Conservation (phyloP, 2,113 vertebrate genomes). For the Planiliza haematocheilus region DNA sequence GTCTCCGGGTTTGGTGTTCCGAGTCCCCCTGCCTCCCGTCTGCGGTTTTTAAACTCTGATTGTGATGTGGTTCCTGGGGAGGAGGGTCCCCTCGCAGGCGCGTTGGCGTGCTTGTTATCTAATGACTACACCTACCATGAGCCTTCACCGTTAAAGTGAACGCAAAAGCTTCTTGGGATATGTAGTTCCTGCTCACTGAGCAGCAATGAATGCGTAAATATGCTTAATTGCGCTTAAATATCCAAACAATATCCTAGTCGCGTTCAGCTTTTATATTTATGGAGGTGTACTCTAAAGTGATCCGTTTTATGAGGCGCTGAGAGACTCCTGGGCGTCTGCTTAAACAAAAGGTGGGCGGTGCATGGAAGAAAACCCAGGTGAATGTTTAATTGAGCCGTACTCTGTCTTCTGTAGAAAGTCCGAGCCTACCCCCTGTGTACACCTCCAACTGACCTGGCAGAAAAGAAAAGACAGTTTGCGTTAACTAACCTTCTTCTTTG, state of each 20-base stretch:
- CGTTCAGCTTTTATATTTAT: background rate
- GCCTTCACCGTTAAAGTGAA: background rate
- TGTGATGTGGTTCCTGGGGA: background rate
- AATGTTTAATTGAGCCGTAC: conserved; percentile 58
- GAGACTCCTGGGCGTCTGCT: background rate
- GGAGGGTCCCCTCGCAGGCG: conserved; percentile 8
- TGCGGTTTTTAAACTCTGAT: background rate
- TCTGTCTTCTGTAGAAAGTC: conserved; percentile 19
- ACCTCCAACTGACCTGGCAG: background rate
- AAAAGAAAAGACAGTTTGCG: too few relatives aligned
- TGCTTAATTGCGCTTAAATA: too few relatives aligned
- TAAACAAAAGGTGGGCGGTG: background rate
- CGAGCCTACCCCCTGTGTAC: background rate
- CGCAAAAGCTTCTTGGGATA: background rate
- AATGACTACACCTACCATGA: conserved; percentile 2
- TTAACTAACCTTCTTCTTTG: background rate
- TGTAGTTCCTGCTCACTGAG: background rate
- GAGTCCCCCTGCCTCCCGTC: background rate
- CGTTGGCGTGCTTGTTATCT: background rate
- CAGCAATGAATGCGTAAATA: too few relatives aligned
- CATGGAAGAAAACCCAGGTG: conserved; percentile 39
- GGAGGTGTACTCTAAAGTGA: background rate
- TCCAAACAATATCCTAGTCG: too few relatives aligned
- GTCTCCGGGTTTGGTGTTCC: too few relatives aligned
- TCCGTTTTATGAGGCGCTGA: background rate